A percentile compares a stretch with the other conserved stretches of the same genome.
These are phyloP conservation scores for Pomacea maculata DNA, from an alignment of 1,140 invertebrate genomes.

Conservation along the genomic window DNA sequence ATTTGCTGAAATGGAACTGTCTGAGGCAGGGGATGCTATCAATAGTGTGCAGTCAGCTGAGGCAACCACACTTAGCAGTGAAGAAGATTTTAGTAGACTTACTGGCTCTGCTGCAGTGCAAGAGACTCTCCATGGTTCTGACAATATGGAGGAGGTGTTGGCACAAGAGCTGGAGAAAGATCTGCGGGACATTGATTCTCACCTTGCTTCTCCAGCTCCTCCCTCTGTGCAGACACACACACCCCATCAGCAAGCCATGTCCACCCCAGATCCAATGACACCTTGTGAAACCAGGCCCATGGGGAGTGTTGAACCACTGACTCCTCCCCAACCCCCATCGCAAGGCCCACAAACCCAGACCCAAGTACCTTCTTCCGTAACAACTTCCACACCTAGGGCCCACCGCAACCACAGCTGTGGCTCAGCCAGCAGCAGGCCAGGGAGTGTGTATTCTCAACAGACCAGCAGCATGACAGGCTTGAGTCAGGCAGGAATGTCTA, in stretches of 20 bases:
- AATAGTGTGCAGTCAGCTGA: neutral
- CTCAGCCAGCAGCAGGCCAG: constrained; percentile 40
- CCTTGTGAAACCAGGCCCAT: constrained; percentile 28
- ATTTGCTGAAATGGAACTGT: constrained; percentile 20
- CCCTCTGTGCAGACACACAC: constrained; percentile 8
- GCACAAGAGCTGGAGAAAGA: constrained; percentile 46
- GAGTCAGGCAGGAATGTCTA: constrained; percentile 36
- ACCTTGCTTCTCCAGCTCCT: neutral
- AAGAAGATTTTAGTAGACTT: neutral
- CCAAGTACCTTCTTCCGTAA: constrained; percentile 1
- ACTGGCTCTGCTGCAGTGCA: constrained; percentile 33
- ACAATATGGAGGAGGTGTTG: constrained; percentile 45
- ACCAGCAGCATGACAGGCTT: constrained; percentile 38
- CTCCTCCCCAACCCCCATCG: constrained; percentile 14
- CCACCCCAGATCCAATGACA: constrained; percentile 28
- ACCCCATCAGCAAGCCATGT: constrained; percentile 12
- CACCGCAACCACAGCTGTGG: constrained; percentile 23
- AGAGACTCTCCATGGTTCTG: constrained; percentile 14
- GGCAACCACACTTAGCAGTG: neutral
- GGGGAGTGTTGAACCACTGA: constrained; percentile 31
- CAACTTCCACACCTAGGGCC: constrained; percentile 11
- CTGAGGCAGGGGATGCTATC: neutral
- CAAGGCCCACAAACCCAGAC: constrained; percentile 8
- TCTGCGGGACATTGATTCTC: constrained; percentile 45
- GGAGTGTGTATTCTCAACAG: constrained; percentile 43